Base-by-base conservation (phyloP, 1,140 invertebrate species). In the Drosophila malerkotliana region DNA sequence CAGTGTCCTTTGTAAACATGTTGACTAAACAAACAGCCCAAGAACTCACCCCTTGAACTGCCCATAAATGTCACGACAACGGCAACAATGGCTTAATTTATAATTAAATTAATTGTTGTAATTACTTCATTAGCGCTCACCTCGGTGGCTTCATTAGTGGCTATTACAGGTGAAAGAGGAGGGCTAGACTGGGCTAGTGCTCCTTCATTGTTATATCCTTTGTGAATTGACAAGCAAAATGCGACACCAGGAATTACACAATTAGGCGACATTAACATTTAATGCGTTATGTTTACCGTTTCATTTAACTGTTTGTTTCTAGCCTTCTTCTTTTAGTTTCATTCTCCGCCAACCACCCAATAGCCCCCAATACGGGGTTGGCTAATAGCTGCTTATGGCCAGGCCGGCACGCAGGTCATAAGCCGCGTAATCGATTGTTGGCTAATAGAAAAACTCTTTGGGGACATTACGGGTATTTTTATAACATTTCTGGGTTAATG, bases 71-170 rank as follows among this genome's bases (percentile, higher is more conserved):
- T 81, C 77, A 68, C 49, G 72, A 59, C 61, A 68, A 49, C 28
- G 45, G 61, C 57, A 59, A 88, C 83, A 88, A 89, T 83, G 71
- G 83, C 83, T 88, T 88, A 88, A 88, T 88, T 88, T 88, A 88
- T 88, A 88, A 88, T 88, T 88, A 88, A 88, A 88, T 88, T 88
- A 88, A 88, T 88, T 88, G 83, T 88, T 88, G 83, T 88, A 88
- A 88, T 88, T 88, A 88, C 84, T 88, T 88, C 84, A 88, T 88
- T 88, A 88, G 76, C 76, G 76, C 79, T 76, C 58, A 59, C 44
- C 64, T 62, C 28, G 39, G 54, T 48, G 48, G 63, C 58, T 85
- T 87, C 78, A 85, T 85, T 87, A 85, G 69, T 53, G 56, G 30
- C 73, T 41, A 54, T 73, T 68, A 61, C 8, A 28, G 26, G 48